These are phyloP conservation scores for Eurytoma californica DNA, from an alignment of 2,888 invertebrate genomes.

Conservation along the genomic window DNA sequence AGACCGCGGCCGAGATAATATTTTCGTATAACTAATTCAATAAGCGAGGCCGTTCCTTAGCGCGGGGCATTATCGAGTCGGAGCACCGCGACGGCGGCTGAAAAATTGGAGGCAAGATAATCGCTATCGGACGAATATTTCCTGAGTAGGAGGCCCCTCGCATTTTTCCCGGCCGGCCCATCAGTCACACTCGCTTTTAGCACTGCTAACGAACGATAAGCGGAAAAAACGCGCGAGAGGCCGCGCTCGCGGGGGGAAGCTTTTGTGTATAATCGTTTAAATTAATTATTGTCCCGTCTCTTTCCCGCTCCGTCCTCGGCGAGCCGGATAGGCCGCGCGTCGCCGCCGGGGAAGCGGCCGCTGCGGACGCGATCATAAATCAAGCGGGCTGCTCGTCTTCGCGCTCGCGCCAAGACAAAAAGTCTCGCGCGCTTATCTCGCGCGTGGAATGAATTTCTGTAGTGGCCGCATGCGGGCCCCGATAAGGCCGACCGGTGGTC, in stretches of 20 bases:
- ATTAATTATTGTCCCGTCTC: slow-evolving; percentile 61
- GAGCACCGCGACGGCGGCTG: slow-evolving; percentile 3
- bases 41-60: slow-evolving; percentile 46
- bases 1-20: slow-evolving; percentile 4
- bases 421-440: slow-evolving; percentile 57
- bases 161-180: slow-evolving; percentile 15
- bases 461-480: slow-evolving; percentile 16
- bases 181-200: slow-evolving; percentile 46
- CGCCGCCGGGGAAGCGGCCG: slow-evolving; percentile 58
- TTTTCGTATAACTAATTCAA: slow-evolving; percentile 40
- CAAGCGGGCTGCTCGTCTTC: slow-evolving; percentile 58
- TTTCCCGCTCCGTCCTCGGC: background rate
- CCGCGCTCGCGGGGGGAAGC: slow-evolving; percentile 10
- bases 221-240: slow-evolving; percentile 12
- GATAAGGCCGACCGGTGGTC: slow-evolving; percentile 38
- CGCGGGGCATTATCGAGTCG: slow-evolving; percentile 19
- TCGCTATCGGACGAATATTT: slow-evolving; percentile 39
- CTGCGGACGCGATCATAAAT: slow-evolving; percentile 58
- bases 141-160: slow-evolving; percentile 15
- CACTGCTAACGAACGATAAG: slow-evolving; percentile 37
- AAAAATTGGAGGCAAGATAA: slow-evolving; percentile 40
- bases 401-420: slow-evolving; percentile 58
- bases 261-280: slow-evolving; percentile 51
- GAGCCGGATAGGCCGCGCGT: slow-evolving; percentile 61
- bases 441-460: slow-evolving; percentile 58